Conservation (phyloP, 2,797 vertebrate species). For the Peromyscus aztecus region DNA sequence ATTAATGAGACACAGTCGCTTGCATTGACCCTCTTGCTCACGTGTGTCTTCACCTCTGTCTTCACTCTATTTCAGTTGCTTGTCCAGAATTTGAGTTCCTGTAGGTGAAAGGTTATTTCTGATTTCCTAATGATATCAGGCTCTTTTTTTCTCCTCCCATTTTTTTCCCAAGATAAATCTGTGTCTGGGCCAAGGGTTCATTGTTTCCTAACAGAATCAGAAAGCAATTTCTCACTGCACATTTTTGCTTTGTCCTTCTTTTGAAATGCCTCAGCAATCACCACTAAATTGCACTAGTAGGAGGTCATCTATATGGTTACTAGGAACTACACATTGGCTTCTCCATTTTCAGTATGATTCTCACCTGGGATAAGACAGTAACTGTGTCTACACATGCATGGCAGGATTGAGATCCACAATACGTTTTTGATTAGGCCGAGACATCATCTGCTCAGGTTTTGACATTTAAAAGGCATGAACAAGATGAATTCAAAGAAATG, state of each 20-base stretch:
- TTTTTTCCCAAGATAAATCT: conserved; percentile 41
- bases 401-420: not conserved
- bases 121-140: not conserved
- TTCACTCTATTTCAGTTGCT: not conserved
- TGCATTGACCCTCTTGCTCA: not conserved
- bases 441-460: not conserved
- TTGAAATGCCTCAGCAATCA: not conserved
- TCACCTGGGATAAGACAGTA: not conserved
- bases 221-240: not conserved
- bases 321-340: not conserved
- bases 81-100: not conserved
- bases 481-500: conserved; percentile 19
- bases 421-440: not conserved
- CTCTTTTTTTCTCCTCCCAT: not conserved
- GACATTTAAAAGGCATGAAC: not conserved
- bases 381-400: not conserved
- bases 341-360: conserved; percentile 4
- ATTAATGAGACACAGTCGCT: not conserved
- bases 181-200: not conserved
- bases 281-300: not conserved
- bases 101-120: not conserved
- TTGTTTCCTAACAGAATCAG: not conserved
- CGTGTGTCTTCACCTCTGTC: not conserved
- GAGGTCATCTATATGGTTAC: not conserved
- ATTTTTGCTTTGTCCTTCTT: not conserved